A percentile compares a stretch with the other conserved stretches of the same genome.
These are phyloP conservation scores for Petromus typicus DNA, from an alignment of 2,113 vertebrate species.

Conservation along the genomic window DNA sequence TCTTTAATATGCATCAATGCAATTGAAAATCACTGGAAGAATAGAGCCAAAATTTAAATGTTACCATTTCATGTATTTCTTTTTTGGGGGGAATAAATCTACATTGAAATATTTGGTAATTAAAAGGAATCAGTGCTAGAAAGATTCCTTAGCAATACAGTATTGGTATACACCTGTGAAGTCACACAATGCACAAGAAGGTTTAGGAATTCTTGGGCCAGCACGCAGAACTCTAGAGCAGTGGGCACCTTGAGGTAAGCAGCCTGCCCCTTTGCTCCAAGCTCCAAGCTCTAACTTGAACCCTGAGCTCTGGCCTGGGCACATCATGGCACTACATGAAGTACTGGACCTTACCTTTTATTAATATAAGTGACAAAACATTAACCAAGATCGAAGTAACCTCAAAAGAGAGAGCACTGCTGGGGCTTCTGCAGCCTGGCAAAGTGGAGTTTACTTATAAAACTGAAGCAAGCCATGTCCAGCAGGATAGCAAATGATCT, in stretches of 20 bases:
- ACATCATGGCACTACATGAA: constrained; percentile 35
- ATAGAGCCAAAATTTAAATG: background rate
- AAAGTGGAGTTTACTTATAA: constrained; percentile 18
- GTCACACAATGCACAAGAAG: background rate
- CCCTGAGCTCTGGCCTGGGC: background rate
- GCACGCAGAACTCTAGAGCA: background rate
- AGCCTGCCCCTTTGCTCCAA: background rate
- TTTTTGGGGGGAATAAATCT: background rate
- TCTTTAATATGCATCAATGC: background rate
- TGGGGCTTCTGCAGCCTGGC: constrained; percentile 19
- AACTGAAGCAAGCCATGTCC: background rate
- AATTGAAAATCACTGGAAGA: background rate
- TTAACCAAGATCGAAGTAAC: background rate
- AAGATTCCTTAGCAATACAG: background rate
- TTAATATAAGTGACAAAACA: constrained; percentile 72
- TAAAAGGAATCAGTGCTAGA: background rate
- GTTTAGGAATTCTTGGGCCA: background rate
- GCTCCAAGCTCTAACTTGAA: constrained; percentile 50
- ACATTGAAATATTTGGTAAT: background rate
- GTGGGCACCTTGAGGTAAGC: background rate
- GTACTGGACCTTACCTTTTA: constrained; percentile 60
- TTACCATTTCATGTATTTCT: background rate
- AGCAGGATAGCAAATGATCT: constrained; percentile 52
- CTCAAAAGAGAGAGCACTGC: constrained; percentile 62
- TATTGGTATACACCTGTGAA: background rate